Evolutionary conservation across 2,888 invertebrate genomes (phyloP).

Genomic region (Linnaemya vulpina): DNA sequence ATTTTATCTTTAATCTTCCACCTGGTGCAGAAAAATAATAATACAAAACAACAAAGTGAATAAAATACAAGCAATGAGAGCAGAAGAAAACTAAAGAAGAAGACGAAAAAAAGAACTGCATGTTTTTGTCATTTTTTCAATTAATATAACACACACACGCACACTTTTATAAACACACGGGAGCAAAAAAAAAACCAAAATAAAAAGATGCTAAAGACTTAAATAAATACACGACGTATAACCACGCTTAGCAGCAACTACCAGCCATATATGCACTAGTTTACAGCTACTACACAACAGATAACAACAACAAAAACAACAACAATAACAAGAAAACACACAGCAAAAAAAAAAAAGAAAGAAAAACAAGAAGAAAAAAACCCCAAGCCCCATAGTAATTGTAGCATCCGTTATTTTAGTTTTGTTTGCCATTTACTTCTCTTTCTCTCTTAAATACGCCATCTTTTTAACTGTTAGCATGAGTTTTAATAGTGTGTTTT

Average conservation of each 20-base stretch:
- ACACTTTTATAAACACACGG: neutral
- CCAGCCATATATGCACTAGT: too few relatives aligned
- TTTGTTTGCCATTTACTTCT: neutral
- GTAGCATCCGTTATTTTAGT: conserved; percentile 43
- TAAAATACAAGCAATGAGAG: conserved; percentile 34
- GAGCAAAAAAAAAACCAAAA: conserved; percentile 5
- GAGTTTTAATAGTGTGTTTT: conserved; percentile 8
- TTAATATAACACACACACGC: conserved; percentile 62
- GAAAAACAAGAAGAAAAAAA: conserved; percentile 15
- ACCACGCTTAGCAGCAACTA: conserved; percentile 32
- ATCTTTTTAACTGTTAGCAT: conserved; percentile 9
- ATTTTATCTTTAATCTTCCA: conserved; percentile 72
- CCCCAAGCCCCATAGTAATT: conserved; percentile 50
- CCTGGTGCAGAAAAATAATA: conserved; percentile 61
- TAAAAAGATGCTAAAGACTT: conserved; percentile 13
- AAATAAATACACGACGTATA: conserved; percentile 41
- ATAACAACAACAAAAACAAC: conserved; percentile 18
- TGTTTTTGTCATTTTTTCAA: conserved; percentile 71
- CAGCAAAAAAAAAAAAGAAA: too few relatives aligned
- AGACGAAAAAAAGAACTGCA: conserved; percentile 45
- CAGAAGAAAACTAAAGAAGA: conserved; percentile 16
- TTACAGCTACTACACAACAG: conserved; percentile 39
- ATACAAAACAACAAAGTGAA: conserved; percentile 25
- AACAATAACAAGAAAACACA: neutral
- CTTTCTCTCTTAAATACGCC: conserved; percentile 2